phyloP scores from a whole-genome alignment of 2,113 vertebrate genomes.

The Climacteris rufus region DNA sequence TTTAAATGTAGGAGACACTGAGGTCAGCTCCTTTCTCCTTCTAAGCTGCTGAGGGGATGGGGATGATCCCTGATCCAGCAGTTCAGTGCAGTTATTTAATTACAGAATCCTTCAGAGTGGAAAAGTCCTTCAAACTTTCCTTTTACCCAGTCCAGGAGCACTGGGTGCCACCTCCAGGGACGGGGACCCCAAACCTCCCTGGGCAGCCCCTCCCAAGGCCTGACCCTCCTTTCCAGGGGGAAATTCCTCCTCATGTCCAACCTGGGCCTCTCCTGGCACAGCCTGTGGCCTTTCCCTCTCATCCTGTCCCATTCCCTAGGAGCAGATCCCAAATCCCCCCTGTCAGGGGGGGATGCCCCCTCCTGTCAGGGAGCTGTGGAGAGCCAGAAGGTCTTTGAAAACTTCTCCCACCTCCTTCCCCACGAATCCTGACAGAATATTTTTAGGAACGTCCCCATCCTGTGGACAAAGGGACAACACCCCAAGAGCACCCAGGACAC shows the following conservation, averaged over 20 bases:
- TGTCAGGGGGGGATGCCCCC: fast-evolving
- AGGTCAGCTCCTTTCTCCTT: neutral
- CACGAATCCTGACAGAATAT: neutral
- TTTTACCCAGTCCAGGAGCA: neutral
- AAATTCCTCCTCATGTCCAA: neutral
- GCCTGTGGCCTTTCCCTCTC: neutral
- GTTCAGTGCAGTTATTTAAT: fast-evolving
- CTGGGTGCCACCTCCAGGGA: neutral
- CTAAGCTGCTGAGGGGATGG: neutral
- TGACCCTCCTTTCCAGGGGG: neutral
- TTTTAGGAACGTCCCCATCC: neutral
- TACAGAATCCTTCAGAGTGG: too few species aligned
- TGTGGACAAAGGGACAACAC: too few species aligned
- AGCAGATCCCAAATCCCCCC: neutral
- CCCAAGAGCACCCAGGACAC: neutral
- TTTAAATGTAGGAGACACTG: neutral
- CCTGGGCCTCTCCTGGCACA: neutral
- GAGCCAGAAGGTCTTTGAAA: neutral
- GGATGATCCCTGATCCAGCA: neutral
- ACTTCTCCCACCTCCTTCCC: neutral
- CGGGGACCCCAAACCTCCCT: neutral
- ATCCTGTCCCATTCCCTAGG: neutral
- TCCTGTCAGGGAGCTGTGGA: neutral
- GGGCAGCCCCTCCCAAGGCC: neutral
- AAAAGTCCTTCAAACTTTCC: neutral